Evolutionary conservation across 2,113 vertebrate species (phyloP), one percentile per base, ranked within the genome.

Genomic region (Oryzias curvinotus): DNA sequence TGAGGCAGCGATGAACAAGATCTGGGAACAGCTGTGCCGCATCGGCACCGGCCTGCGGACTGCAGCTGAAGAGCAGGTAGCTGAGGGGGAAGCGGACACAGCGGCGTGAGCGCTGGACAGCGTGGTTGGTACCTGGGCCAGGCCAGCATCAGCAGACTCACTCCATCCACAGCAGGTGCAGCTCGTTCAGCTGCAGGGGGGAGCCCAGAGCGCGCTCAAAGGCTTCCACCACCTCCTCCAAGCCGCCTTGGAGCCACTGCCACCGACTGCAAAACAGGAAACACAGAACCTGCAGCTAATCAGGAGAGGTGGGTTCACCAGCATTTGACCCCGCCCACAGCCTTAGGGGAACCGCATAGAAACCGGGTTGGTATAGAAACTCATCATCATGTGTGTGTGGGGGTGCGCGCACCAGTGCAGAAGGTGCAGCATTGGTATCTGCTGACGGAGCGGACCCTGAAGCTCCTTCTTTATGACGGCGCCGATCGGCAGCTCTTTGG

Each of bases 141-240:
- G 48, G 8, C 4, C 1, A 17, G 26, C 1, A 5, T 18, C 0
- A 8, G 48, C 19, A 57, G 48, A 65, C 70, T 61, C 93, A 99
- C 97, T 99, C 96, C 81, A 94, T 89, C 97, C 97, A 99, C 80
- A 99, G 93, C 28, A 87, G 92, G 86, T 96, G 94, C 19, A 98
- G 92, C 58, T 93, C 91, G 18, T 96, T 91, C 78, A 93, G 90
- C 64, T 92, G 90, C 87, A 94, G 90, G 56, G 92, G 76, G 1
- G 93, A 89, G 3, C 96, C 95, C 78, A 98, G 89, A 1, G 96
- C 96, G 46, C 93, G 88, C 90, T 98, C 96, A 42, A 95, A 99
- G 23, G 96, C 94, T 65, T 96, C 94, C 44, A 92, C 75, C n/a
- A 95, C 88, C 57, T 95, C 92, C 36, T 88, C 87, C 68, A 83